These are phyloP conservation scores for Rhodophaea formosa DNA, from an alignment of 2,888 invertebrate species.

Conservation along the genomic window DNA sequence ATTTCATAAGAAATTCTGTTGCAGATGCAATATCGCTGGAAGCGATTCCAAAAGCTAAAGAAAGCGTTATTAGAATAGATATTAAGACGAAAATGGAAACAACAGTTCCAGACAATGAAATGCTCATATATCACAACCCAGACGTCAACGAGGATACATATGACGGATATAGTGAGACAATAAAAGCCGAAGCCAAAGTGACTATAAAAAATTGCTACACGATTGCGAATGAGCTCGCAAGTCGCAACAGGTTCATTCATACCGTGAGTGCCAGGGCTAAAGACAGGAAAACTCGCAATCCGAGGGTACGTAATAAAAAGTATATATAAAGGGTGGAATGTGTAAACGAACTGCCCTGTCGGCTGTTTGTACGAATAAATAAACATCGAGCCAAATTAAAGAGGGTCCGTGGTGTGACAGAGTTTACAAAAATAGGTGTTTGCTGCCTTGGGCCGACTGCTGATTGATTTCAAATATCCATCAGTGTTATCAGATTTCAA, in stretches of 20 bases:
- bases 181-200: constrained; percentile 19
- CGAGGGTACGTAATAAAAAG: constrained; percentile 35
- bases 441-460: constrained; percentile 20
- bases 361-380: constrained; percentile 63
- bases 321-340: constrained; percentile 52
- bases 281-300: constrained; percentile 21
- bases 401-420: constrained; percentile 45
- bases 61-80: background rate
- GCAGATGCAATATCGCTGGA: no score
- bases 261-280: constrained; percentile 11
- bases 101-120: constrained; percentile 1
- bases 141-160: constrained; percentile 9
- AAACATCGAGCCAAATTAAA: constrained; percentile 71
- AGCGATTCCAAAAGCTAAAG: background rate
- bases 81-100: constrained; percentile 1
- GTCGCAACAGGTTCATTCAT: constrained; percentile 29
- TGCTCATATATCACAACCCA: constrained; percentile 4
- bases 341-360: constrained; percentile 59
- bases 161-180: constrained; percentile 15
- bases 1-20: no score
- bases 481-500: constrained; percentile 10
- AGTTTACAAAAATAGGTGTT: constrained; percentile 41
- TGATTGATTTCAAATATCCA: constrained; percentile 9
- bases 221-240: constrained; percentile 17
- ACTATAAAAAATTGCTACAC: constrained; percentile 25